Evolutionary conservation across 2,888 invertebrate species (phyloP).

Genomic region (Dendrolimus pini): DNA sequence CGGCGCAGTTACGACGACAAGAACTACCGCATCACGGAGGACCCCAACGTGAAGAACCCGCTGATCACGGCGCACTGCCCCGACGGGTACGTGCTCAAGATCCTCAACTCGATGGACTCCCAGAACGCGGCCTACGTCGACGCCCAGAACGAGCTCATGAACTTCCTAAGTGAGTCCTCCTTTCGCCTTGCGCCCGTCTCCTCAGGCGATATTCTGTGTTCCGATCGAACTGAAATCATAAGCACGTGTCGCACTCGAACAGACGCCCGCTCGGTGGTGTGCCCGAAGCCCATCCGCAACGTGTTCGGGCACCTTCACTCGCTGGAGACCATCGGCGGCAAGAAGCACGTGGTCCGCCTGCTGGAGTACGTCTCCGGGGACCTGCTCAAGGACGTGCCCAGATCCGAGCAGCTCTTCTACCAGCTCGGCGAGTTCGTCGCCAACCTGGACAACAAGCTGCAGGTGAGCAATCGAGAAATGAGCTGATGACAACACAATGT

Average conservation of each 20-base stretch:
- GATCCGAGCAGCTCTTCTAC: slow-evolving; percentile 78
- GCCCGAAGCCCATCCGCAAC: slow-evolving; percentile 84
- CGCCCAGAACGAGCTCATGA: slow-evolving; percentile 85
- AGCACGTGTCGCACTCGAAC: slow-evolving; percentile 1
- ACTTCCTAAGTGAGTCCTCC: slow-evolving; percentile 79
- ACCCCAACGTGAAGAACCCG: slow-evolving; percentile 77
- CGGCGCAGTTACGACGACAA: slow-evolving; percentile 80
- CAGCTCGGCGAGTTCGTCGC: slow-evolving; percentile 86
- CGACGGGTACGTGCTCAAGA: slow-evolving; percentile 87
- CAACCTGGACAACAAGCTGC: slow-evolving; percentile 79
- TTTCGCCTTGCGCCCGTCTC: neutral
- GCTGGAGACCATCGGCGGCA: slow-evolving; percentile 60
- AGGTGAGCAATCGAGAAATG: slow-evolving; percentile 57
- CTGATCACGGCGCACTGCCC: slow-evolving; percentile 71
- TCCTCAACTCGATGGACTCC: slow-evolving; percentile 89
- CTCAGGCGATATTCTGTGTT: slow-evolving; percentile 2
- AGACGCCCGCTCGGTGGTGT: slow-evolving; percentile 79
- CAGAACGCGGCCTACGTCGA: slow-evolving; percentile 80
- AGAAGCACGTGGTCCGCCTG: slow-evolving; percentile 82
- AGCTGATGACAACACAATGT: no score
- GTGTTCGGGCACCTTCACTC: slow-evolving; percentile 80
- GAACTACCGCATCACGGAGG: slow-evolving; percentile 82
- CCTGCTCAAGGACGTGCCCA: slow-evolving; percentile 78
- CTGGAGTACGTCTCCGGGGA: slow-evolving; percentile 86
- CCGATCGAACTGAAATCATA: no score